Evolutionary conservation across 2,113 vertebrate genomes (phyloP), one percentile per base, ranked within the genome.

Genomic region (Aldabrachelys gigantea): DNA sequence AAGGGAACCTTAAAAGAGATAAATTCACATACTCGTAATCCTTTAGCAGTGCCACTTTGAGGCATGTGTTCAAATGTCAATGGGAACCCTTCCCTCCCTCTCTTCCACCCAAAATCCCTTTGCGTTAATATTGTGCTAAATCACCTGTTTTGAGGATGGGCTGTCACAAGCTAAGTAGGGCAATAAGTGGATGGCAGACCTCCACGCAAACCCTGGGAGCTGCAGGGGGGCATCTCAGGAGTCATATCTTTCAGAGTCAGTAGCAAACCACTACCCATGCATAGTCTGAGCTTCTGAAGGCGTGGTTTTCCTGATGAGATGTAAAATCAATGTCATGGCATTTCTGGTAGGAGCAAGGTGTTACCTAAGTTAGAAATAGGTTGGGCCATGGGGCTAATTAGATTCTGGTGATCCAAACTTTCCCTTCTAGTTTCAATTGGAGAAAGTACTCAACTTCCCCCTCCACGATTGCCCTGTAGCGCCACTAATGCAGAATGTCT

Each of bases 241-340:
- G 84, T 31, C 3, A 6, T 57, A 47, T 92, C 75, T 62, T 82
- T 93, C 89, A 76, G 89, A 95, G 90, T 95, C 94, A 88, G 93
- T 91, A 97, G 83, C 94, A 93, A 91, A 96, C 94, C 88, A 72
- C 86, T 96, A 31, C 87, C 83, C 80, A 52, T 95, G 91, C 89
- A n/a, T 92, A 95, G 91, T 89, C 89, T 91, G 53, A 91, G 94
- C 62, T 94, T 95, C 94, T 94, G 94, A 92, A 94, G 91, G 84
- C 59, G 7, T 92, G 89, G 95, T 91, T 91, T 96, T 96, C 89
- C 90, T 94, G 86, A 92, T 89, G 88, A 92, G 87, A 83, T 72
- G 86, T 94, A 96, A 69, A 94, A 91, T n/a, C 0, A 0, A 78
- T 78, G 87, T 72, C 50, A 82, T 93, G 78, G 86, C 94, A 94